These are phyloP conservation scores for Strongylocentrotus purpuratus DNA, from an alignment of 35 echinoderm and acorn worm genomes.

Conservation along the genomic window DNA sequence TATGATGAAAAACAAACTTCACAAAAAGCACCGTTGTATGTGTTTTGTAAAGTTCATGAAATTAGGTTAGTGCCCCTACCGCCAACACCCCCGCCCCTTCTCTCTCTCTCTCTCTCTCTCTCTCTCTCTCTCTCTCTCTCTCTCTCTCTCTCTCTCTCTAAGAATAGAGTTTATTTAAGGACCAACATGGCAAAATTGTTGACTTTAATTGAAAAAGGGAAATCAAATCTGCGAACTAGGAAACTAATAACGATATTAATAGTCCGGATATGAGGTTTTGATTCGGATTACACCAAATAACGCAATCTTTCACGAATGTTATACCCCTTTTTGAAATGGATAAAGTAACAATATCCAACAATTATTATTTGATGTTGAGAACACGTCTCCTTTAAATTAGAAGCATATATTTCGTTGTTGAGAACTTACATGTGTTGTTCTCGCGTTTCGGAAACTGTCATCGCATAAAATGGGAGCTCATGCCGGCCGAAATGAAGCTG, in stretches of 20 bases:
- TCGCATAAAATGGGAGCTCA: not conserved
- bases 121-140: no score
- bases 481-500: not conserved
- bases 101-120: not conserved
- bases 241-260: not conserved
- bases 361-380: not conserved
- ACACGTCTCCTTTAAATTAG: not conserved
- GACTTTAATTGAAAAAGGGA: not conserved
- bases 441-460: conserved; percentile 40
- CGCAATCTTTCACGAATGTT: not conserved
- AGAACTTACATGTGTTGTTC: not conserved
- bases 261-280: not conserved
- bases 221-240: not conserved
- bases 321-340: not conserved
- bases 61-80: no score
- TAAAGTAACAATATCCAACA: not conserved
- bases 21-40: no score
- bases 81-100: not conserved
- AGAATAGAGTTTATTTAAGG: not conserved
- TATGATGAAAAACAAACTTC: no score
- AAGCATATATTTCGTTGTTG: not conserved
- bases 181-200: not conserved
- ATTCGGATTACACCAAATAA: not conserved
- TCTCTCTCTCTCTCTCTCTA: not conserved
- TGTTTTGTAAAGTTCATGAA: no score